phyloP scores from a whole-genome alignment of 2,113 vertebrate species.

The Eurypyga helias region DNA sequence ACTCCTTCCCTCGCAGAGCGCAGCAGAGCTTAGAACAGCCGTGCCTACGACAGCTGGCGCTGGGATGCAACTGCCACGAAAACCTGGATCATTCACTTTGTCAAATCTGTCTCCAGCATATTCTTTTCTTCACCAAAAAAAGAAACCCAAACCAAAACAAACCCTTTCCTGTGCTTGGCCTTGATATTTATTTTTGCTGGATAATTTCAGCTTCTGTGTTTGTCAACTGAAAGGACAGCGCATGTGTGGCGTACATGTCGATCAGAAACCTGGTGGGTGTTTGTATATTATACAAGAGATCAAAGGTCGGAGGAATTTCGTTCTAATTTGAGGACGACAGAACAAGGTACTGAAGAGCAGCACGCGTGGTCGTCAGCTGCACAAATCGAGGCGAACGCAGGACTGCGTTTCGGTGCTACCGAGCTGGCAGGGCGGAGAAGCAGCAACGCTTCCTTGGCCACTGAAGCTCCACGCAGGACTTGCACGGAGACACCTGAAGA shows the following conservation, averaged over 20 bases:
- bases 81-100: neutral
- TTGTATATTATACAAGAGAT: neutral
- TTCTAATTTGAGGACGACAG: neutral
- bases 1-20: neutral
- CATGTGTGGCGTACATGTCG: rapidly evolving
- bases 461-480: neutral
- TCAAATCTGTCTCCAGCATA: neutral
- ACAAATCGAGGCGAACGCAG: neutral
- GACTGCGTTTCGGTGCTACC: neutral
- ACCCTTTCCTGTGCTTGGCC: neutral
- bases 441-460: neutral
- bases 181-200: neutral
- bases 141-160: neutral
- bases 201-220: neutral
- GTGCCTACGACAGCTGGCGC: neutral
- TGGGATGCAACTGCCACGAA: neutral
- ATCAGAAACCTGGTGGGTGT: neutral
- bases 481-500: neutral
- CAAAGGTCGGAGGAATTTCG: neutral
- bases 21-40: neutral
- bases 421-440: neutral
- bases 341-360: neutral
- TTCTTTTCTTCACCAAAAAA: neutral
- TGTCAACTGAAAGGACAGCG: neutral
- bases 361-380: rapidly evolving